Evolutionary conservation across 1,140 invertebrate genomes (phyloP), one percentile per base, ranked within the genome.

Genomic region (Asbolus verrucosus): DNA sequence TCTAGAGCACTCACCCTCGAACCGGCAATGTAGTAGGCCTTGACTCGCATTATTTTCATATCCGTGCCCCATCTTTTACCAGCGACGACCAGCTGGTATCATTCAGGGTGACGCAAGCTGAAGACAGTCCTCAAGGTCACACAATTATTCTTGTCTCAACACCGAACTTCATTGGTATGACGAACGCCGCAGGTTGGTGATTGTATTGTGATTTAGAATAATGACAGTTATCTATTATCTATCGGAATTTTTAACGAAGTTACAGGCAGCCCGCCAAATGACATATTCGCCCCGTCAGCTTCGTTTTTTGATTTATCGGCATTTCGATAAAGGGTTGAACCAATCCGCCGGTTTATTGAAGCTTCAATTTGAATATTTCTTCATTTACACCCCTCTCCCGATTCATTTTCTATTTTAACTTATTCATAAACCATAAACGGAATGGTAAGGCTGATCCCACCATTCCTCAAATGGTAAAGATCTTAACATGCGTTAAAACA

Each of bases 181-280:
- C 43, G 14, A 24, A n/a, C 43, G 27, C n/a, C 19, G n/a, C 43
- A n/a, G n/a, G 8, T 4, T 15, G 24, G 24, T 67, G 65, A 50
- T 50, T 38, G 27, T 54, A 67, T 67, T 67, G 65, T 67, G 43
- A 67, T 66, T 66, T 50, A 30, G 39, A 39, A 66, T 66, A 66
- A 66, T 67, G 38, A 67, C 65, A 31, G 41, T 67, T 67, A 54
- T 54, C 50, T 54, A 54, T 31, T 54, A 54, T 41, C 46, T 54
- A 33, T 67, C 43, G 43, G 31, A 54, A 43, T 54, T 54, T 24
- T 13, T 24, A 54, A 50, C 43, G 43, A 50, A 41, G 11, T 13
- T 30, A 30, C n/a, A n/a, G 24, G 33, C 33, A 11, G 33, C 11
- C 24, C 24, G 24, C 24, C 24, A 27, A 27, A 36, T 36, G n/a